Evolutionary conservation across 2,888 invertebrate genomes (phyloP).

Genomic region (Electrophaes corylata): DNA sequence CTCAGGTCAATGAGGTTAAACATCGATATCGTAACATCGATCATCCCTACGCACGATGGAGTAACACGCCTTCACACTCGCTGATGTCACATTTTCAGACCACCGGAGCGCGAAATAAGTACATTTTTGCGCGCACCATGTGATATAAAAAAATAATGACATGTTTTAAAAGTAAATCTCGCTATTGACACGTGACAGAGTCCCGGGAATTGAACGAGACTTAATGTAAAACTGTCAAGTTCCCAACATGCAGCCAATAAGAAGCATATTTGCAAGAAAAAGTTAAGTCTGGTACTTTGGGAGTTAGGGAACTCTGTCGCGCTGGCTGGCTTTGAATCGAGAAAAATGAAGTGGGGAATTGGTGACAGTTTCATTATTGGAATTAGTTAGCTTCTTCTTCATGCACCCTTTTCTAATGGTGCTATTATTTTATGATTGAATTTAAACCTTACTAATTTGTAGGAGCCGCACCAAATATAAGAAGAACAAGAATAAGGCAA

Average conservation of each 20-base stretch:
- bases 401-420: too few species aligned
- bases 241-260: slow-evolving; percentile 22
- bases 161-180: slow-evolving; percentile 78
- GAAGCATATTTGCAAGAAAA: slow-evolving; percentile 33
- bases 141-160: slow-evolving; percentile 82
- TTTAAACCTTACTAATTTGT: too few species aligned
- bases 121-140: slow-evolving; percentile 79
- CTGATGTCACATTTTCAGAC: slow-evolving; percentile 83
- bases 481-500: background rate
- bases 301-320: slow-evolving; percentile 20
- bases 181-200: slow-evolving; percentile 64
- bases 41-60: slow-evolving; percentile 36
- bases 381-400: too few species aligned
- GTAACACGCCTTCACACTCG: slow-evolving; percentile 69
- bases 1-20: slow-evolving; percentile 31
- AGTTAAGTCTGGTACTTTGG: slow-evolving; percentile 31
- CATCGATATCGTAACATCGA: slow-evolving; percentile 35
- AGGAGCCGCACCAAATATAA: too few species aligned
- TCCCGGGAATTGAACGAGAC: slow-evolving; percentile 40
- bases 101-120: slow-evolving; percentile 84
- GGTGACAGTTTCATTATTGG: background rate
- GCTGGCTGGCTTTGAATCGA: slow-evolving; percentile 5
- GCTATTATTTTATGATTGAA: too few species aligned
- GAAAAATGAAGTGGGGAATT: background rate
- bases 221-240: slow-evolving; percentile 41